A percentile compares a stretch with the other conserved stretches of the same genome.
Evolutionary conservation across 37 sponge, comb jelly and placozoan species (phyloP).

Genomic region (Spongia lamella): DNA sequence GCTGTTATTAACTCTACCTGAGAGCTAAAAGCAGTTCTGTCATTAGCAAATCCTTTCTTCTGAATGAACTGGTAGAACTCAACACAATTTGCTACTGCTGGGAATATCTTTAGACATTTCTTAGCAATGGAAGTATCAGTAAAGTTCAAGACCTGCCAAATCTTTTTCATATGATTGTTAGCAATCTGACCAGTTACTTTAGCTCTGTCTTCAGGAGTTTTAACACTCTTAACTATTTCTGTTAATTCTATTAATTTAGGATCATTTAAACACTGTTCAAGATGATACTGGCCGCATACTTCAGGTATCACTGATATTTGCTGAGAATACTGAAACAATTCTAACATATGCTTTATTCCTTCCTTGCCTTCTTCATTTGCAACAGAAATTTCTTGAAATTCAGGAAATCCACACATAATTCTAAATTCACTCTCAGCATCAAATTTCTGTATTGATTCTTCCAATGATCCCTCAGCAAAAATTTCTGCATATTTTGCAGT

Average conservation of each 20-base stretch:
- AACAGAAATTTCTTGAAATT: background rate
- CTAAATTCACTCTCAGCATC: constrained; percentile 10
- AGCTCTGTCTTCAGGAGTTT: constrained; percentile 13
- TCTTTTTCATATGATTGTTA: constrained; percentile 30
- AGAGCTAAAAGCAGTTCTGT: constrained; percentile 44
- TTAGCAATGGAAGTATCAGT: background rate
- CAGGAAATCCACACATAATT: background rate
- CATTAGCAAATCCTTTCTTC: background rate
- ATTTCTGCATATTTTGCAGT: constrained; percentile 58
- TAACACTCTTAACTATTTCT: constrained; percentile 3
- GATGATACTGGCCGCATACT: constrained; percentile 35
- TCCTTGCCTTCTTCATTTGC: background rate
- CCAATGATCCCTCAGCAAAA: constrained; percentile 41
- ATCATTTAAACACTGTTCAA: constrained; percentile 28
- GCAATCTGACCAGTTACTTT: constrained; percentile 46
- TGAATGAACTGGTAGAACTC: constrained; percentile 49
- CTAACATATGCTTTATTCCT: constrained; percentile 31
- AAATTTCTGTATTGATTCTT: constrained; percentile 5
- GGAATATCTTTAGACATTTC: constrained; percentile 38
- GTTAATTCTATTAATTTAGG: constrained; percentile 15
- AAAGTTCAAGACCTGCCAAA: constrained; percentile 29
- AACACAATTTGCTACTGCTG: constrained; percentile 34
- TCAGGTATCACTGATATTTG: constrained; percentile 13
- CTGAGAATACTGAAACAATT: constrained; percentile 27
- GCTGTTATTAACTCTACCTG: constrained; percentile 65